Evolutionary conservation across 2,113 vertebrate species (phyloP).

Genomic region (Hypocryptadius cinnamomeus): DNA sequence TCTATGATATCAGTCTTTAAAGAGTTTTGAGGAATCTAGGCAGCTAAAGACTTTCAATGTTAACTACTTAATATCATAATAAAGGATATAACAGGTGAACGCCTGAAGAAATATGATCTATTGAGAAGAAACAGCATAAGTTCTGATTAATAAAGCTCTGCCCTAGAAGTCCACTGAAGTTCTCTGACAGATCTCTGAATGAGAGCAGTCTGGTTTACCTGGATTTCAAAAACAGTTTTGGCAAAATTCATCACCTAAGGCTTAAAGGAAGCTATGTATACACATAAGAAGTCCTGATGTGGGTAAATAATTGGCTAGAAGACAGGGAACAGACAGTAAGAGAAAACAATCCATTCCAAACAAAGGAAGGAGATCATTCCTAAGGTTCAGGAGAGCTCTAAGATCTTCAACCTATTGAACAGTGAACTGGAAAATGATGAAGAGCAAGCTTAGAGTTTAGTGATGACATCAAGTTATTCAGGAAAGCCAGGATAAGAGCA

Average conservation of each 20-base stretch:
- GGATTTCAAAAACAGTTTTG: background rate
- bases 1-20: background rate
- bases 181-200: background rate
- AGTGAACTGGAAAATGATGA: background rate
- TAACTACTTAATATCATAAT: background rate
- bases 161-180: background rate
- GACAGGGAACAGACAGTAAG: background rate
- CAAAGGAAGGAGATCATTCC: background rate
- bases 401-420: background rate
- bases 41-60: background rate
- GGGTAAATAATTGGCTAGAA: background rate
- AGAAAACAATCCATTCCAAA: background rate
- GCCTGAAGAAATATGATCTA: background rate
- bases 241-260: background rate
- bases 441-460: background rate
- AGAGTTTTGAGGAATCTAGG: background rate
- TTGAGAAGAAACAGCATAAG: background rate
- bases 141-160: background rate
- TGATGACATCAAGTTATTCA: background rate
- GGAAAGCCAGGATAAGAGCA: background rate
- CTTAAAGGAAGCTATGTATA: background rate
- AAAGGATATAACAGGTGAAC: background rate
- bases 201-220: background rate
- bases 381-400: background rate
- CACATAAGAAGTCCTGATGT: background rate